Base-by-base conservation (phyloP, 2,888 invertebrate species). In the Didymodactylos carnosus region DNA sequence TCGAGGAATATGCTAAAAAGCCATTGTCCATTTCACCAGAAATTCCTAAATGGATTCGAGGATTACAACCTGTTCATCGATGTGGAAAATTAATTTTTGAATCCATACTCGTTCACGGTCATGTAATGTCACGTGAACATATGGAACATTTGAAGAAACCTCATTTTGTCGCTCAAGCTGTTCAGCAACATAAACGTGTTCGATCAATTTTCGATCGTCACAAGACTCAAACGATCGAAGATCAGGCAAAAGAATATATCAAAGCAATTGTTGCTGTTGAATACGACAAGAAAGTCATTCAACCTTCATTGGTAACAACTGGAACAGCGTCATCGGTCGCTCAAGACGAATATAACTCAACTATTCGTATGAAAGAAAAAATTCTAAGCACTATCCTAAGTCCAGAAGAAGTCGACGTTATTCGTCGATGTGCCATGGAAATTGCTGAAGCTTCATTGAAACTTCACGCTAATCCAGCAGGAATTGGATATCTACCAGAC, bases 101-200 rank as follows among this genome's bases (percentile, higher is more conserved):
- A 62, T 62, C 62, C 0, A 62, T 62, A 62, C 62, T 62, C 11
- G 62, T 62, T 35, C 62, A 62, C 35, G 62, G 62, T 35, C 62
- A 62, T 62, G 62, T 62, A 8, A 62, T 62, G 62, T 62, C 62
- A n/a, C 19, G 62, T 35, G 35, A 62, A 10, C 62, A 62, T 62
- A 62, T 62, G 62, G 29, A 29, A 1, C 16, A 62, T 35, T 62
- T 62, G n/a, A 29, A 35, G 35, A 29, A 35, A 62, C 19, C 62
- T 35, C 4, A 0, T n/a, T 62, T 62, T n/a, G 62, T 11, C 7
- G 62, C 62, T 62, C 62, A 62, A 62, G 62, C 62, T 16, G 35
- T 25, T n/a, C 29, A 62, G 35, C 35, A 62, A 62, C 62, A 62
- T 62, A 62, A 35, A 62, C 19, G n/a, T n/a, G 35, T 62, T 2